Evolutionary conservation across 2,888 invertebrate species (phyloP), one percentile per base, ranked within the genome.

Genomic region (Conistra vaccinii): DNA sequence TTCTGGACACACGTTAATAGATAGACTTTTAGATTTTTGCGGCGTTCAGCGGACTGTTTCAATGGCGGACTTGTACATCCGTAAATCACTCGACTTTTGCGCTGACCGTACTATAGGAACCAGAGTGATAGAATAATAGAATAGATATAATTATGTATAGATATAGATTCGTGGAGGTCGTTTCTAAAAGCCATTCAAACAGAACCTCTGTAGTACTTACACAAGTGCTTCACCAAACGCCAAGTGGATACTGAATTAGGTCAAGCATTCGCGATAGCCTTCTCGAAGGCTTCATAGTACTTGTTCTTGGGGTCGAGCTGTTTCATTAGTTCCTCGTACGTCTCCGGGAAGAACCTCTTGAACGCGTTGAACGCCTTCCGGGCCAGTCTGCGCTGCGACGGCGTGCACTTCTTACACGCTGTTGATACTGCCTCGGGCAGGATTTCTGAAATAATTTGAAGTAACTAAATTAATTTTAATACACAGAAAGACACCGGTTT

Each of bases 221-320:
- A 75, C 39, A 84, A 73, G 61, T 67, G 75, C 85, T 69, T 77
- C 61, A 71, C 62, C 69, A 71, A 65, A 51, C n/a, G 62, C 77
- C 69, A 73, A 55, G 60, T 62, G 67, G 45, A 63, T 29, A 62
- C 17, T 48, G 39, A 70, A 48, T 67, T 45, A 65, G 17, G 65
- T 88, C 84, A 93, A 71, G 89, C 86, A 62, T 80, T 87, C 7
- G 90, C 89, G 69, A 94, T 87, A 26, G 88, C 94, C 88, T 95
- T 96, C 95, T 97, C 90, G 73, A 94, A 94, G 32, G 79, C 85
- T 53, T 89, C 90, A 80, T 91, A 93, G 84, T 93, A 98, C 83
- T 96, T 92, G 51, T 97, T 97, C 7, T 96, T 94, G 5, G 97
- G 97, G 91, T 98, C 98, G 89, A 97, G 97, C 93, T 97, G 98